Conservation (phyloP, 2,888 invertebrate genomes). For the Acanthococcus lagerstroemiae region DNA sequence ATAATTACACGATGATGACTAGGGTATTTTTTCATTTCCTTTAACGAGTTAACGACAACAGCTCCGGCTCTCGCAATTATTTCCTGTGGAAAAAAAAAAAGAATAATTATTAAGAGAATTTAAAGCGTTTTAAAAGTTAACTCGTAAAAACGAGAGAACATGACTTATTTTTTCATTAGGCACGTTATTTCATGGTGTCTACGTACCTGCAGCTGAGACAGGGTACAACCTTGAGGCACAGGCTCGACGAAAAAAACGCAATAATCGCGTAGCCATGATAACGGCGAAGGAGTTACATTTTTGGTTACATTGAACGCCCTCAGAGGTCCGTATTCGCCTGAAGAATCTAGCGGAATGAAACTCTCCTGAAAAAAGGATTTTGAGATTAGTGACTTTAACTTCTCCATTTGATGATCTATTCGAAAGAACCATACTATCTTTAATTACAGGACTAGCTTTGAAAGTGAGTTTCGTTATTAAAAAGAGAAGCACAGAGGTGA, state of each 20-base stretch:
- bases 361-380: slow-evolving; percentile 10
- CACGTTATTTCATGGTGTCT: too few species aligned
- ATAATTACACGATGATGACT: slow-evolving; percentile 16
- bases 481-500: too few species aligned
- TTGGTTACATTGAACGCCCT: slow-evolving; percentile 3
- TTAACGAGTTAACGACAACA: neutral
- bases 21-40: slow-evolving; percentile 12
- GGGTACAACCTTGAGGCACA: slow-evolving; percentile 11
- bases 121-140: neutral
- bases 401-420: too few species aligned
- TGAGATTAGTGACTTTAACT: too few species aligned
- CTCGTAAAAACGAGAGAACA: neutral
- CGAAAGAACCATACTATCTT: too few species aligned
- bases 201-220: slow-evolving; percentile 15
- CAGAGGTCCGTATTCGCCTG: slow-evolving; percentile 22
- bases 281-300: slow-evolving; percentile 10
- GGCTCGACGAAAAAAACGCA: slow-evolving; percentile 21
- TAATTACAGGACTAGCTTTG: too few species aligned
- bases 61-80: slow-evolving; percentile 20
- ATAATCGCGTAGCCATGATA: slow-evolving; percentile 17
- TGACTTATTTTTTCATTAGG: too few species aligned
- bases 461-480: too few species aligned
- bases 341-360: slow-evolving; percentile 21
- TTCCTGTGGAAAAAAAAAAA: neutral
- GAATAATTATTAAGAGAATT: neutral